phyloP scores from a whole-genome alignment of 2,797 vertebrate species.

The Taenioides sp. region DNA sequence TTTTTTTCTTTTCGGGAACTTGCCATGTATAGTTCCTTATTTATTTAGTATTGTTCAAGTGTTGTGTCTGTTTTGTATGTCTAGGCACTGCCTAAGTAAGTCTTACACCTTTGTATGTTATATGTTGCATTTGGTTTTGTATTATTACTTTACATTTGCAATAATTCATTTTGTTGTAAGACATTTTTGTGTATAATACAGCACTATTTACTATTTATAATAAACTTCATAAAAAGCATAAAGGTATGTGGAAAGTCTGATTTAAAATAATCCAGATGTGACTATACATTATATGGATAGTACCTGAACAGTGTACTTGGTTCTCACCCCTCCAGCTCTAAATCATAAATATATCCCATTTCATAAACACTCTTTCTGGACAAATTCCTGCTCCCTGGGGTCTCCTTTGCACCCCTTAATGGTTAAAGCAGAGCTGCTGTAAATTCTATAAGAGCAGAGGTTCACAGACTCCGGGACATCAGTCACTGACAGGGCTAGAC shows the following conservation, averaged over 20 bases:
- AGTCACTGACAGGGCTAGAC: constrained; percentile 63
- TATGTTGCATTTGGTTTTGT: constrained; percentile 70
- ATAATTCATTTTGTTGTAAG: constrained; percentile 84
- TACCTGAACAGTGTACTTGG: constrained; percentile 9
- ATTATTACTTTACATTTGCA: constrained; percentile 66
- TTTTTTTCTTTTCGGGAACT: constrained; percentile 52
- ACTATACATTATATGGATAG: constrained; percentile 5
- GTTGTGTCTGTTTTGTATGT: constrained; percentile 41
- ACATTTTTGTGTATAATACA: constrained; percentile 93
- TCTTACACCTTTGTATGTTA: constrained; percentile 81
- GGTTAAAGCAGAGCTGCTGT: constrained; percentile 78
- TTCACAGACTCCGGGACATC: constrained; percentile 65
- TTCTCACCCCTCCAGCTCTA: constrained; percentile 45
- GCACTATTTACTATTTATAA: constrained; percentile 99
- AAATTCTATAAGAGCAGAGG: constrained; percentile 68
- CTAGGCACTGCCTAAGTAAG: constrained; percentile 76
- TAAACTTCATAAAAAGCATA: constrained; percentile 77
- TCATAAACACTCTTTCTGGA: constrained; percentile 76
- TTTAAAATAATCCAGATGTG: constrained; percentile 13
- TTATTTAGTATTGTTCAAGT: constrained; percentile 68
- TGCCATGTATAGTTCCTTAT: constrained; percentile 59
- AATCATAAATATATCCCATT: constrained; percentile 77
- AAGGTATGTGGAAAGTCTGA: constrained; percentile 26
- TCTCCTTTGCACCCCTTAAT: constrained; percentile 73
- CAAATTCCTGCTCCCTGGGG: constrained; percentile 76